phyloP scores from a whole-genome alignment of 2,888 invertebrate species.

The Acronicta leporina region DNA sequence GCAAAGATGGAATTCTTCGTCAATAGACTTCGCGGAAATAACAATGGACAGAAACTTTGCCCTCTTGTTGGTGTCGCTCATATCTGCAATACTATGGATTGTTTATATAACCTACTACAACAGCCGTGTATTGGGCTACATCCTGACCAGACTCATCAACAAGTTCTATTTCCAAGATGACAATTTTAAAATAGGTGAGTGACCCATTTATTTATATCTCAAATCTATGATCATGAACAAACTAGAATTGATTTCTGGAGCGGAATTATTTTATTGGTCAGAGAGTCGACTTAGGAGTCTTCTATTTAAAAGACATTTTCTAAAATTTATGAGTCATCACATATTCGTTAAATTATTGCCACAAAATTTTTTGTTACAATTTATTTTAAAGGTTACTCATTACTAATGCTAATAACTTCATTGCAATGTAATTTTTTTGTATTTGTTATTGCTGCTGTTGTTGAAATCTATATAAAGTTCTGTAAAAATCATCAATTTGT shows the following conservation, averaged over 20 bases:
- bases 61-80: conserved; percentile 94
- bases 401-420: conserved; percentile 1
- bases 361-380: neutral
- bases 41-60: conserved; percentile 93
- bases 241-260: conserved; percentile 16
- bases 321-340: neutral
- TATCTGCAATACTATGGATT: conserved; percentile 96
- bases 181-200: conserved; percentile 95
- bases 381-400: conserved; percentile 4
- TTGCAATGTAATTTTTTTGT: conserved; percentile 18
- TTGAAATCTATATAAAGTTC: neutral
- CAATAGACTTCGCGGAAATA: conserved; percentile 90
- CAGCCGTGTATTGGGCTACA: conserved; percentile 96
- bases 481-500: too few species aligned
- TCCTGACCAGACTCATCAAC: conserved; percentile 96
- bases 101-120: conserved; percentile 98
- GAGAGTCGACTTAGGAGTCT: neutral
- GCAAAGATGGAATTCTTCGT: conserved; percentile 89
- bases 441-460: conserved; percentile 5
- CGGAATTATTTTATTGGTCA: too few species aligned
- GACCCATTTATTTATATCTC: conserved; percentile 43
- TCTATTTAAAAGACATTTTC: neutral
- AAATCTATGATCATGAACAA: conserved; percentile 47
- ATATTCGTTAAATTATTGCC: neutral
- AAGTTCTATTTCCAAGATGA: conserved; percentile 95